Conservation (phyloP, 2,113 vertebrate genomes). For the Anhinga rufa region DNA sequence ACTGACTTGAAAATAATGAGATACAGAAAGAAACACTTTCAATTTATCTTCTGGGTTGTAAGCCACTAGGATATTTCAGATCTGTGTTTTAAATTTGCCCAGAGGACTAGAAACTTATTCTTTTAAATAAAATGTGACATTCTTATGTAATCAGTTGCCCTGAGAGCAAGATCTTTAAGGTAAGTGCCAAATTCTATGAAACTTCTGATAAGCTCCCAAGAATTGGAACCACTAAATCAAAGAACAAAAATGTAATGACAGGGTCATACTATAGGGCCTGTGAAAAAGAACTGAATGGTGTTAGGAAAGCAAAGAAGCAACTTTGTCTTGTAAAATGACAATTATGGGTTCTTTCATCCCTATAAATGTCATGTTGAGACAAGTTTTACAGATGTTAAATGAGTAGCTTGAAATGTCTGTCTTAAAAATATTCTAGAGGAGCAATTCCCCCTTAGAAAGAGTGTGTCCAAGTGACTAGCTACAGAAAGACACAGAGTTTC, state of each 20-base stretch:
- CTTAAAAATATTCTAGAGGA: background rate
- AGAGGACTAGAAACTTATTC: background rate
- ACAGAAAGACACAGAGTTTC: background rate
- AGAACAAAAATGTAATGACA: background rate
- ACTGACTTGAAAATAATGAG: slow-evolving; percentile 7
- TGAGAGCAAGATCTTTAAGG: slow-evolving; percentile 14
- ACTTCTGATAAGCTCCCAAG: background rate
- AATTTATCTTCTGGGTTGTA: background rate
- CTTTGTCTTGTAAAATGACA: background rate
- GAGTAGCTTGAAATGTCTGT: background rate
- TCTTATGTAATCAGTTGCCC: slow-evolving; percentile 17
- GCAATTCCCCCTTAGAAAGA: background rate
- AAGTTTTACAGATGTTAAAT: background rate
- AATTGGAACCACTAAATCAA: slow-evolving; percentile 9
- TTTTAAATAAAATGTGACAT: slow-evolving; percentile 16
- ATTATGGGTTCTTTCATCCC: background rate
- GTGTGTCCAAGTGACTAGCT: background rate
- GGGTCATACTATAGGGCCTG: background rate
- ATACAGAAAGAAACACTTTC: background rate
- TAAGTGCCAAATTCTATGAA: background rate
- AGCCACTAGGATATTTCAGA: background rate
- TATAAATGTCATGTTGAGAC: background rate
- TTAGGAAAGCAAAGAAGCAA: slow-evolving; percentile 5
- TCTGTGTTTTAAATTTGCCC: slow-evolving; percentile 5
- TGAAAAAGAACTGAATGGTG: background rate